Conservation (phyloP, 2,113 vertebrate genomes). For the Odontophorus gujanensis region DNA sequence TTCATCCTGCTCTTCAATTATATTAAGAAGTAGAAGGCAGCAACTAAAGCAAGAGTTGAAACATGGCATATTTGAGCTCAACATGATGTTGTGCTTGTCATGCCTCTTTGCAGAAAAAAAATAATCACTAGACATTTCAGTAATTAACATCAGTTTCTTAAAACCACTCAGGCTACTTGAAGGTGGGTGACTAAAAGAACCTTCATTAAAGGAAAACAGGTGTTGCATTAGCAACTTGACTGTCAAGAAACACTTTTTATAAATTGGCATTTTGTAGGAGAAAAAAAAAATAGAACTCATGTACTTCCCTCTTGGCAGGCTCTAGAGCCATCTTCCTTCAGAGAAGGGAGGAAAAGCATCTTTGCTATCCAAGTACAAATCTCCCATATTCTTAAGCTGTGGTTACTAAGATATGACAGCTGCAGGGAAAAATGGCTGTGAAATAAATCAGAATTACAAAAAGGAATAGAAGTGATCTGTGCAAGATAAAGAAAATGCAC, state of each 20-base stretch:
- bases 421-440: constrained; percentile 32
- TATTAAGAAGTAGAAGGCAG: neutral
- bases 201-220: neutral
- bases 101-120: neutral
- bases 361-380: constrained; percentile 20
- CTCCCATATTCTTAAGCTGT: constrained; percentile 32
- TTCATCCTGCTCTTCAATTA: neutral
- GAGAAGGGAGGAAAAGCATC: constrained; percentile 34
- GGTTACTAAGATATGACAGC: constrained; percentile 42
- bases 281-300: neutral
- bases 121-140: neutral
- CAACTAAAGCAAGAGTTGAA: neutral
- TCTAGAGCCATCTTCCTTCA: constrained; percentile 29
- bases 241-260: constrained; percentile 13
- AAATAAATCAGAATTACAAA: constrained; percentile 12
- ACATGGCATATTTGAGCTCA: neutral
- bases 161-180: neutral
- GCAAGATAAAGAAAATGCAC: neutral
- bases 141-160: neutral
- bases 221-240: constrained; percentile 28
- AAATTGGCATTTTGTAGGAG: constrained; percentile 38
- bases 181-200: neutral
- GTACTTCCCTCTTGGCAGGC: constrained; percentile 54
- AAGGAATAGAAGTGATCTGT: neutral
- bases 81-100: neutral